Evolutionary conservation across 2,113 vertebrate species (phyloP).

Genomic region (Dipodomys spectabilis): DNA sequence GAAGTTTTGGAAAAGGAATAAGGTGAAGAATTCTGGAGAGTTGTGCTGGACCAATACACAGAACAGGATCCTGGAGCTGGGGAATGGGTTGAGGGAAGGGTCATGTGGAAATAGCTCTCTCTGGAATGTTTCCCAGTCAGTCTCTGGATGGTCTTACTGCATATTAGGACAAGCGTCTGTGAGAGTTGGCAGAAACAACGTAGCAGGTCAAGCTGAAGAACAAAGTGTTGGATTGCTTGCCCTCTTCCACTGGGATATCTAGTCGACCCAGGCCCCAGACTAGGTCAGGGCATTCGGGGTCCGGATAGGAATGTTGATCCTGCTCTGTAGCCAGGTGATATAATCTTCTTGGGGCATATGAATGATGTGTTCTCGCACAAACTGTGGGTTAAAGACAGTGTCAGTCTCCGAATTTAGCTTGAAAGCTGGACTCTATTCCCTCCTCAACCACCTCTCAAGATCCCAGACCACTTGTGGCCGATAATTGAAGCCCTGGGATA

Average conservation of each 20-base stretch:
- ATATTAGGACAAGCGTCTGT: rapidly evolving
- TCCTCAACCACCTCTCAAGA: not conserved
- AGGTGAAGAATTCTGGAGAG: not conserved
- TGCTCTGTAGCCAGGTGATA: constrained; percentile 82
- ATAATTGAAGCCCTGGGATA: not conserved
- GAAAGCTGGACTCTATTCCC: not conserved
- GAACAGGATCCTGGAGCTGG: not conserved
- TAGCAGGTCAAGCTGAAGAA: not conserved
- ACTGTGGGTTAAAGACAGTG: constrained; percentile 80
- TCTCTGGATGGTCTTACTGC: not conserved
- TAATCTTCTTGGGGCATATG: constrained; percentile 87
- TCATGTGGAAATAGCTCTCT: not conserved
- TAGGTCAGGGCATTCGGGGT: constrained; percentile 4
- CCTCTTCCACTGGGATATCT: not conserved
- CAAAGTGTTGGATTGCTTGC: rapidly evolving
- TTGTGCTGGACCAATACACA: not conserved
- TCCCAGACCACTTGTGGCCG: not conserved
- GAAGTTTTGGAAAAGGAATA: not conserved
- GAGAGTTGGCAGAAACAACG: not conserved
- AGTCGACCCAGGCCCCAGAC: not conserved
- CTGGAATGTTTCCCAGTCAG: not conserved
- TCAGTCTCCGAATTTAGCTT: not conserved
- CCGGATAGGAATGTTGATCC: constrained; percentile 60
- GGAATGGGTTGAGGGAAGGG: too few species aligned
- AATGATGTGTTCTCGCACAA: constrained; percentile 86